Conservation (phyloP, 1,140 invertebrate genomes). For the Homalodisca vitripennis region DNA sequence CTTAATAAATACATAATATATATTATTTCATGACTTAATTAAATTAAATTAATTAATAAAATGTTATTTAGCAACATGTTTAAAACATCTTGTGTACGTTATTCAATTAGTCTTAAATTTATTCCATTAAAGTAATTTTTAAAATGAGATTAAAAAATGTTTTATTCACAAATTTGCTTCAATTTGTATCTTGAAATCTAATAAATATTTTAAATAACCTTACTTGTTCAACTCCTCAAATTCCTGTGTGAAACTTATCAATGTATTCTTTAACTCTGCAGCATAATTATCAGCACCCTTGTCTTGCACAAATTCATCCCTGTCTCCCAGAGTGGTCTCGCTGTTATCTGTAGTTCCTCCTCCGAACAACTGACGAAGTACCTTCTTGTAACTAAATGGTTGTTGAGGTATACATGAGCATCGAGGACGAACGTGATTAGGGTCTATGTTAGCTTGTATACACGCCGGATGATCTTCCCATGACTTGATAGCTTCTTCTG, state of each 20-base stretch:
- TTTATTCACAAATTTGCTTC: no score
- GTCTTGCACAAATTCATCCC: not conserved
- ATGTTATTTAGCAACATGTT: no score
- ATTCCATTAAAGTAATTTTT: no score
- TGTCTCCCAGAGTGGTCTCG: not conserved
- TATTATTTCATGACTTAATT: no score
- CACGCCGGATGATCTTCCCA: slow-evolving; percentile 17
- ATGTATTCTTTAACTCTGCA: not conserved
- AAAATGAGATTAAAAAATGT: no score
- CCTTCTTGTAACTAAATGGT: slow-evolving; percentile 2
- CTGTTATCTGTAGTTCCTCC: not conserved
- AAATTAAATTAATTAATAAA: no score
- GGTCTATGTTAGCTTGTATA: not conserved
- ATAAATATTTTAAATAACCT: not conserved
- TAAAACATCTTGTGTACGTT: no score
- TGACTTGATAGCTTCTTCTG: not conserved
- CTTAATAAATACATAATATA: no score
- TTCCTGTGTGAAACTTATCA: slow-evolving; percentile 10
- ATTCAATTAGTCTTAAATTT: no score
- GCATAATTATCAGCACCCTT: not conserved
- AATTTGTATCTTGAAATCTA: no score
- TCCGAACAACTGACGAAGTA: not conserved
- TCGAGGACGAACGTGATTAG: not conserved
- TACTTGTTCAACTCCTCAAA: slow-evolving; percentile 21
- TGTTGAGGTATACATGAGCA: not conserved